A percentile compares a stretch with the other conserved stretches of the same genome.
Conservation (phyloP, 2,113 vertebrate genomes). For the Notiomystis cincta region DNA sequence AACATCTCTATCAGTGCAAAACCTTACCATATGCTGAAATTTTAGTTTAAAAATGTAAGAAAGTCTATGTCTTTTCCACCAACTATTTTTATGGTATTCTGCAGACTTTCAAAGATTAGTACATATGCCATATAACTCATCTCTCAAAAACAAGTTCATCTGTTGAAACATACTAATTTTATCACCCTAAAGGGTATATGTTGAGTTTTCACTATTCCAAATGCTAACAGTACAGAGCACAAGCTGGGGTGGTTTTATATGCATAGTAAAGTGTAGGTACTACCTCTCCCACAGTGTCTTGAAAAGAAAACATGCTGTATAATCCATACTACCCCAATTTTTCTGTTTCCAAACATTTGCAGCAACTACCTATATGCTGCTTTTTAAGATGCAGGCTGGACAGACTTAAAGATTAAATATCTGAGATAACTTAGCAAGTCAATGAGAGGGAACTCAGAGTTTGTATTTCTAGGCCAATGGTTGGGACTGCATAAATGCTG, state of each 20-base stretch:
- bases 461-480: neutral
- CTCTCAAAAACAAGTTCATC: neutral
- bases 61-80: neutral
- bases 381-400: neutral
- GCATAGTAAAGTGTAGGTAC: neutral
- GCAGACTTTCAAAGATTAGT: neutral
- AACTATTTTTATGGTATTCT: neutral
- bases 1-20: neutral
- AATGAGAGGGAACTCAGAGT: neutral
- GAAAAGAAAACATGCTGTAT: neutral
- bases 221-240: neutral
- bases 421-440: neutral
- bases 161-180: neutral
- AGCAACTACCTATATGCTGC: neutral
- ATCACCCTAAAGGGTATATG: neutral
- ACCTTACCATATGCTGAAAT: neutral
- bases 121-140: neutral
- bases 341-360: neutral
- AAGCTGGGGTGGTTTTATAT: neutral
- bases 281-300: neutral
- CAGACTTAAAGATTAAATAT: neutral
- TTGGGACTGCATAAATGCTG: neutral
- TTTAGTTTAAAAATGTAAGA: neutral
- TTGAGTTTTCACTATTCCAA: neutral
- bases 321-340: neutral